phyloP scores from a whole-genome alignment of 37 sponge, comb jelly and placozoan species.

The Aphrocallistes beatrix region DNA sequence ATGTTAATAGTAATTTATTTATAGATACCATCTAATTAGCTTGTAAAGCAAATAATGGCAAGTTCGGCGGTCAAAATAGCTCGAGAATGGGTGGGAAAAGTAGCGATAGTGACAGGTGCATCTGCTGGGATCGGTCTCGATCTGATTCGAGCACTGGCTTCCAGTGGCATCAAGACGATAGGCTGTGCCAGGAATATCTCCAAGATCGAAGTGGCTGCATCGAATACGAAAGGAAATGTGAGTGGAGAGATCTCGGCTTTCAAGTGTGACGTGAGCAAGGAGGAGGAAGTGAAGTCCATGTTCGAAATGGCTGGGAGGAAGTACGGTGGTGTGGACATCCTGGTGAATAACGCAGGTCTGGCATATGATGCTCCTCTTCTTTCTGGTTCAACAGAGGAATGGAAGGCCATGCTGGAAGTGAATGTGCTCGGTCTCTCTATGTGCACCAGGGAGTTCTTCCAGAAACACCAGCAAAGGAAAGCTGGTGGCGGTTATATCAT shows the following conservation, averaged over 20 bases:
- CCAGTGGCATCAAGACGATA: neutral
- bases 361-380: constrained; percentile 41
- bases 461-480: constrained; percentile 31
- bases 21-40: too few relatives aligned
- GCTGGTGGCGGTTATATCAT: constrained; percentile 58
- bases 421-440: constrained; percentile 57
- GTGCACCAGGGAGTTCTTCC: constrained; percentile 51
- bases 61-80: neutral
- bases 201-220: neutral
- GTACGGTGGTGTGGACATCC: constrained; percentile 53
- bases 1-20: neutral
- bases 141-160: neutral
- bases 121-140: neutral
- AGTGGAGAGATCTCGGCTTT: constrained; percentile 39
- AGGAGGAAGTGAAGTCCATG: constrained; percentile 47
- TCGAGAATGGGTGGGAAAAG: neutral
- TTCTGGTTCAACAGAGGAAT: constrained; percentile 38
- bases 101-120: constrained; percentile 2
- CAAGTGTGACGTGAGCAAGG: constrained; percentile 64
- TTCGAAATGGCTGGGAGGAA: constrained; percentile 30
- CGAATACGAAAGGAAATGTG: neutral
- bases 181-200: neutral
- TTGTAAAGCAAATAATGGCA: too few relatives aligned
- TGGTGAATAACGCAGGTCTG: constrained; percentile 73
- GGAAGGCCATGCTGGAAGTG: constrained; percentile 63